Evolutionary conservation across 2,113 vertebrate species (phyloP).

Genomic region (Amblyornis subalaris): DNA sequence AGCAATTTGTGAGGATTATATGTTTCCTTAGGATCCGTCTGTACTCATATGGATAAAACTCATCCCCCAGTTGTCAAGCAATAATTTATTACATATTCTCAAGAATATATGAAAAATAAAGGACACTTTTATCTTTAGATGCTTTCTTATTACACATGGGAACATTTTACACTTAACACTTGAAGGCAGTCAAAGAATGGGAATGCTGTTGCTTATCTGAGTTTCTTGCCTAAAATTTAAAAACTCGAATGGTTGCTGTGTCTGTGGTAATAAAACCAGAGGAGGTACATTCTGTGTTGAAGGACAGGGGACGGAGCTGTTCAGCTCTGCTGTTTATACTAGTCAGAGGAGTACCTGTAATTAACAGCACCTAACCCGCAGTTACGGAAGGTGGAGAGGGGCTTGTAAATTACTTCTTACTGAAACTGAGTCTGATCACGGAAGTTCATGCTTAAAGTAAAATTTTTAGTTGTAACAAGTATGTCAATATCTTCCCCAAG

Average conservation of each 20-base stretch:
- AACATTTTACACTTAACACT: not conserved
- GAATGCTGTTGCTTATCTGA: not conserved
- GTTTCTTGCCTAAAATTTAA: not conserved
- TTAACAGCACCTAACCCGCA: not conserved
- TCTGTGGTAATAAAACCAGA: not conserved
- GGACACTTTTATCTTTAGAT: not conserved
- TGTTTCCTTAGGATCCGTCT: not conserved
- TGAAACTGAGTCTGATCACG: not conserved
- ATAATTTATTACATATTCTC: constrained; percentile 67
- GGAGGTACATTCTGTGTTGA: not conserved
- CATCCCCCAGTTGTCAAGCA: constrained; percentile 68
- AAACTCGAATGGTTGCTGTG: too few relatives aligned
- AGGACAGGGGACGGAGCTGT: not conserved
- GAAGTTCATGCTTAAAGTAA: not conserved
- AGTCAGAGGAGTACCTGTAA: not conserved
- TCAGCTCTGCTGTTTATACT: not conserved
- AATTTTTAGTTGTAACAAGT: not conserved
- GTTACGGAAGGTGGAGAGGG: not conserved
- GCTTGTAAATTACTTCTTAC: not conserved
- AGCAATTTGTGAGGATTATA: constrained; percentile 34
- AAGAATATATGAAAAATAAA: not conserved
- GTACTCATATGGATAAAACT: not conserved
- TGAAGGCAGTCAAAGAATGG: not conserved
- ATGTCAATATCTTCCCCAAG: not conserved
- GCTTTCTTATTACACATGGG: not conserved